phyloP scores from a whole-genome alignment of 2,113 vertebrate genomes.

The Notothenia coriiceps region DNA sequence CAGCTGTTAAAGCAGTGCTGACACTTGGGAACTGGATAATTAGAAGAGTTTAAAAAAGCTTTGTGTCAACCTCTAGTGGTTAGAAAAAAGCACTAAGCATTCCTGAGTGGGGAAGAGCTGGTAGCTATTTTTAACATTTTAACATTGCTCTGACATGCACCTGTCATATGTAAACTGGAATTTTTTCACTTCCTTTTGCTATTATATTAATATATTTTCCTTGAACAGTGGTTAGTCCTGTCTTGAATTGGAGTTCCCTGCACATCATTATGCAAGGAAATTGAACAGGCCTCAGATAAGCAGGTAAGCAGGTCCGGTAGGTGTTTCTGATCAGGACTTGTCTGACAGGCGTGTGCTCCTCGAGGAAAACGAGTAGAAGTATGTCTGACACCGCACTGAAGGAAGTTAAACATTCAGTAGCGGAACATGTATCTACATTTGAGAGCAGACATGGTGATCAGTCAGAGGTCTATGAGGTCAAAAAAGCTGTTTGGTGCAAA shows the following conservation, averaged over 20 bases:
- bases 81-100: background rate
- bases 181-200: background rate
- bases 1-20: background rate
- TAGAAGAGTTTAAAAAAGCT: background rate
- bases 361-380: accelerated
- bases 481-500: background rate
- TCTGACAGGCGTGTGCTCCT: constrained; percentile 16
- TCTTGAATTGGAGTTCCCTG: constrained; percentile 17
- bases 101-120: background rate
- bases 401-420: background rate
- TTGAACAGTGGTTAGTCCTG: constrained; percentile 4
- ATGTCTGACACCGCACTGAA: background rate
- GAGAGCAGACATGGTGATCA: background rate
- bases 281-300: constrained; percentile 20
- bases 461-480: background rate
- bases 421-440: background rate
- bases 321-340: constrained; percentile 51
- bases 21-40: background rate
- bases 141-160: background rate
- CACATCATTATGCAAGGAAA: background rate
- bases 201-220: background rate
- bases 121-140: background rate
- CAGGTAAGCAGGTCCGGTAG: constrained; percentile 43
- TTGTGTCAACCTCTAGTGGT: constrained; percentile 38
- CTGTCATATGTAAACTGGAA: background rate